Conservation (phyloP, 2,888 invertebrate species). For the Gastrophysa polygoni region DNA sequence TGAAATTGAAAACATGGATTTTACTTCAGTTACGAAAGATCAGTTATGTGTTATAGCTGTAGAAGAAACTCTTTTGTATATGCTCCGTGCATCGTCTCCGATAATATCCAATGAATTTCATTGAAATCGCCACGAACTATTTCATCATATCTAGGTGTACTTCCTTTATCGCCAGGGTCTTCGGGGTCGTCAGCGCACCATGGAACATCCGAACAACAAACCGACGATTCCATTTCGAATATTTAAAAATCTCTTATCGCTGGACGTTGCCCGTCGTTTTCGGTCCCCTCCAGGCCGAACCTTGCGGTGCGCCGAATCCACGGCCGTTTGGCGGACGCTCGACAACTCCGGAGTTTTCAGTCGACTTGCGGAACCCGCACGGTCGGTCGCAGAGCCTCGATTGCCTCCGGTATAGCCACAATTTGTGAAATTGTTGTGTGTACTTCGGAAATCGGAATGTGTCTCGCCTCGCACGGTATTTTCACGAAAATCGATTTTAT, state of each 20-base stretch:
- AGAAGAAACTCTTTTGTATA: no score
- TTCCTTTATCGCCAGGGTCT: no score
- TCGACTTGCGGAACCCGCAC: constrained; percentile 22
- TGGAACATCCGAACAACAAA: constrained; percentile 26
- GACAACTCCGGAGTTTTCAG: constrained; percentile 31
- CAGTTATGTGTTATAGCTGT: no score
- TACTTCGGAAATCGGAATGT: no score
- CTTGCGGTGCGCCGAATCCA: constrained; percentile 28
- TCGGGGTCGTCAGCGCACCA: constrained; percentile 33
- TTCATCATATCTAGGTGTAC: no score
- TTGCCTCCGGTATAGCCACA: neutral
- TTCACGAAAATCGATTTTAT: no score
- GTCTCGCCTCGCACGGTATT: no score
- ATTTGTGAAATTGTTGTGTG: neutral
- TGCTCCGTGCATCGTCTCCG: no score
- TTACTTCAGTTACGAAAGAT: no score
- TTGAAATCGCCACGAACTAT: no score
- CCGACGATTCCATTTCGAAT: constrained; percentile 39
- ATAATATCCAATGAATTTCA: no score
- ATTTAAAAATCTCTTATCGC: constrained; percentile 45
- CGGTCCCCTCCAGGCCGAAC: constrained; percentile 32
- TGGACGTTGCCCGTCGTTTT: constrained; percentile 48
- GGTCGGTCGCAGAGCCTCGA: neutral
- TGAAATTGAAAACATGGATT: no score
- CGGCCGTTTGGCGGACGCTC: constrained; percentile 24